Evolutionary conservation across 2,888 invertebrate genomes (phyloP).

Genomic region (Tetheella fluctuosa): DNA sequence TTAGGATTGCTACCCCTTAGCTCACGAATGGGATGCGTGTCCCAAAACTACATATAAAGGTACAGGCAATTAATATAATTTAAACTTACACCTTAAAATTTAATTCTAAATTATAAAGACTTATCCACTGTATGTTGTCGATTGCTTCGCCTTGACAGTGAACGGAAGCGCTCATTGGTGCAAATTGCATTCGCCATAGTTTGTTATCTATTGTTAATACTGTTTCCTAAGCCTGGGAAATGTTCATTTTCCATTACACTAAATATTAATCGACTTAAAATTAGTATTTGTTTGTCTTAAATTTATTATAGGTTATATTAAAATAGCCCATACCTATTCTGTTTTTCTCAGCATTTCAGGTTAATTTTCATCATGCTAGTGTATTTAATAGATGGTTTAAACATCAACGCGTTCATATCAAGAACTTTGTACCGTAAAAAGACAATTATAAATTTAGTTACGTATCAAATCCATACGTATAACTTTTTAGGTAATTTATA

Average conservation of each 20-base stretch:
- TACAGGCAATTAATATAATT: too few species aligned
- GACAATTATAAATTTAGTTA: too few species aligned
- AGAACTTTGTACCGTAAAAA: not conserved
- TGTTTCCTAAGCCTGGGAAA: not conserved
- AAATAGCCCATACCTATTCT: too few species aligned
- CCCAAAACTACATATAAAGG: too few species aligned
- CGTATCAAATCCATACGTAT: too few species aligned
- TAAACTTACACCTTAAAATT: too few species aligned
- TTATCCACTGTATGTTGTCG: conserved; percentile 35
- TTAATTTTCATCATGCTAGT: not conserved
- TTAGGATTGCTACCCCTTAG: too few species aligned
- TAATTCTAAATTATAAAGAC: too few species aligned
- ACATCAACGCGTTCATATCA: not conserved
- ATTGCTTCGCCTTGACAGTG: conserved; percentile 44
- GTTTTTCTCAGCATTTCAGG: too few species aligned
- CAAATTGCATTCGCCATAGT: conserved; percentile 69
- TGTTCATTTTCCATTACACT: not conserved
- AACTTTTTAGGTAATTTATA: too few species aligned
- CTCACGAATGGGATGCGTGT: too few species aligned
- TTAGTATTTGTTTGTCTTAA: not conserved
- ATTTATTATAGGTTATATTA: too few species aligned
- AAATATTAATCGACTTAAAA: not conserved
- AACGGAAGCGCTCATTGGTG: conserved; percentile 65
- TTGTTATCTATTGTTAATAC: conserved; percentile 41
- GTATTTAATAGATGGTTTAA: not conserved